Evolutionary conservation across 1,140 invertebrate genomes (phyloP), one percentile per base, ranked within the genome.

Genomic region (Tachypleus tridentatus): DNA sequence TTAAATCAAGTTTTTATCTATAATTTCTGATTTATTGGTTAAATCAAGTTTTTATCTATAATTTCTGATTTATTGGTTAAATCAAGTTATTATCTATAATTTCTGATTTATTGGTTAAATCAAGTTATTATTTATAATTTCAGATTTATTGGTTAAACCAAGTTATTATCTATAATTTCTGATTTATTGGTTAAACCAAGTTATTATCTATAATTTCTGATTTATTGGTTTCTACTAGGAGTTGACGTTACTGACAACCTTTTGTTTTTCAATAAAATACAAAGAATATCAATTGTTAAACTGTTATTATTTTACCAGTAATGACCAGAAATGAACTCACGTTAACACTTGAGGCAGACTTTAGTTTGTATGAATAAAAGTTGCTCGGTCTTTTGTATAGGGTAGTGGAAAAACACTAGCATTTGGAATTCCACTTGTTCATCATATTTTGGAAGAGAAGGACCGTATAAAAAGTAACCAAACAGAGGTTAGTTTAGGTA

Each of bases 351-450:
- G 29, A 29, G 29, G 29, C 29, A 29, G 29, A 29, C 29, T 29
- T 29, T 29, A 29, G 29, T 29, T 29, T 29, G 29, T 29, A 29
- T 29, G 2, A 29, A 29, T 29, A 29, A 29, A 29, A 29, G 29
- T 29, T 29, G 2, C 29, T 0, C 0, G 29, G 29, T 29, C 29
- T 72, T 47, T 29, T 68, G 70, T 75, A 51, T 61, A 80, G 77
- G 96, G 96, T 6, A 97, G 93, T 82, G 96, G 96, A 1, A 98
- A 98, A 82, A 98, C 95, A 0, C 78, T 98, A 54, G 95, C 94
- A 0, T 98, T 98, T 84, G 93, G 89, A 4, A 89, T 98, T 67
- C 96, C 96, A 49, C 87, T 98, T 59, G 76, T 97, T 58, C 78
- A 84, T 68, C 87, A 87, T 5, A 94, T 97, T 67, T 77, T 96